Base-by-base conservation (phyloP, 1,140 invertebrate genomes). In the Plodia interpunctella region DNA sequence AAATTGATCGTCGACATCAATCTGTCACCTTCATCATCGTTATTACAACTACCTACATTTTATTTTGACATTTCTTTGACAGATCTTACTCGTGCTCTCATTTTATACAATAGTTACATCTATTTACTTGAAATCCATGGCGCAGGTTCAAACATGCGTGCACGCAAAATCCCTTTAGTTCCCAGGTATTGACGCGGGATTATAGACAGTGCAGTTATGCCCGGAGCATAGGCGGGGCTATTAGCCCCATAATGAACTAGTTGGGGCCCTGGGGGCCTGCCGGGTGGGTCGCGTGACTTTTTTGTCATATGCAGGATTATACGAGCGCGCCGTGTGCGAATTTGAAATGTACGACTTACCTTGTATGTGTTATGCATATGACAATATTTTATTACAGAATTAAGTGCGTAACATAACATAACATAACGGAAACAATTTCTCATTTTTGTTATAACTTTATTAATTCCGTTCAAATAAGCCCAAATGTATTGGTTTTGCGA, bases 171-270 rank as follows among this genome's bases (percentile, higher is more conserved):
- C 55, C 38, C 38, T 35, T 57, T 57, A 57, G 35, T 19, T 20
- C 10, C 19, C 55, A 57, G 55, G 55, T 57, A 57, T 57, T 25
- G 35, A 57, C 38, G 55, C 17, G 55, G 51, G 55, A 57, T 57
- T 57, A 57, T 21, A 44, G 38, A 28, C 52, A 54, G 52, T 32
- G 52, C 52, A 54, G 52, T 44, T 44, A 20, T 21, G 51, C 18
- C 51, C 51, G 3, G 19, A 18, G 38, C 38, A 17, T n/a, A 10
- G 51, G 38, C 38, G 51, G 51, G 51, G 21, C 51, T 53, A 53
- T 21, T 51, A 53, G 51, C 13, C 51, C 19, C 21, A 25, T 53
- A 53, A 53, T 53, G 51, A 53, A 44, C 38, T 44, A 44, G 30
- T 44, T 11, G 20, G 51, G 38, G 19, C 38, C n/a, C 35, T 49